A percentile compares a stretch with the other conserved stretches of the same genome.
Evolutionary conservation across 2,888 invertebrate genomes (phyloP).

Genomic region (Parascotia fuliginaria): DNA sequence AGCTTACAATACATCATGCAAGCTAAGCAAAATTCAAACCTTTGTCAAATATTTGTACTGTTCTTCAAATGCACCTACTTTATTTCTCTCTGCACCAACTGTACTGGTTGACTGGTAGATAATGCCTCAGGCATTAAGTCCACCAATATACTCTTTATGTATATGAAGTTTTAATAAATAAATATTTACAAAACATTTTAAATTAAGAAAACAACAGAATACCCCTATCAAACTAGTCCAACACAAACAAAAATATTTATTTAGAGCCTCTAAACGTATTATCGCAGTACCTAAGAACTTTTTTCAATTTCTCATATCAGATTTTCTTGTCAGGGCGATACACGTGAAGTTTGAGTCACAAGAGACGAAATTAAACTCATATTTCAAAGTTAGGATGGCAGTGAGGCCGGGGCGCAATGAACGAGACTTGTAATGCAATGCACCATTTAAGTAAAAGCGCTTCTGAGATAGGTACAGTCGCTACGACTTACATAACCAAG

Average conservation of each 20-base stretch:
- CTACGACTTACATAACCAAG: slow-evolving; percentile 18
- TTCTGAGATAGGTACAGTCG: slow-evolving; percentile 19
- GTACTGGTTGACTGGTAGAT: no score
- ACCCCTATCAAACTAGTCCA: no score
- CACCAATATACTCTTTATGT: no score
- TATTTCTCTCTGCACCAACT: no score
- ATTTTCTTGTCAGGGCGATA: slow-evolving; percentile 45
- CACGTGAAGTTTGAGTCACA: slow-evolving; percentile 47
- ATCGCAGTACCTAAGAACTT: slow-evolving; percentile 20
- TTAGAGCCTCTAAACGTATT: slow-evolving; percentile 15
- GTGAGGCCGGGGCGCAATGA: slow-evolving; percentile 14
- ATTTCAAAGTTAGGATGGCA: slow-evolving; percentile 47
- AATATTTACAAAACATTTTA: no score
- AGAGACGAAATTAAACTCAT: slow-evolving; percentile 58
- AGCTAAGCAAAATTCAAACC: no score
- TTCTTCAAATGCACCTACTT: no score
- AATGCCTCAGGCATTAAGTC: no score
- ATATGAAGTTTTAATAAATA: no score
- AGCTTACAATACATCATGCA: no score
- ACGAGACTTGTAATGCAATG: slow-evolving; percentile 23
- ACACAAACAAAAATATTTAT: slow-evolving; percentile 1
- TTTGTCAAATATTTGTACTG: no score
- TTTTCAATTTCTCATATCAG: slow-evolving; percentile 50
- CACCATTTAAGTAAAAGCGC: slow-evolving; percentile 35
- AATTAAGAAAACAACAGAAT: no score